phyloP scores from a whole-genome alignment of 2,888 invertebrate genomes.

The Latheticus oryzae region DNA sequence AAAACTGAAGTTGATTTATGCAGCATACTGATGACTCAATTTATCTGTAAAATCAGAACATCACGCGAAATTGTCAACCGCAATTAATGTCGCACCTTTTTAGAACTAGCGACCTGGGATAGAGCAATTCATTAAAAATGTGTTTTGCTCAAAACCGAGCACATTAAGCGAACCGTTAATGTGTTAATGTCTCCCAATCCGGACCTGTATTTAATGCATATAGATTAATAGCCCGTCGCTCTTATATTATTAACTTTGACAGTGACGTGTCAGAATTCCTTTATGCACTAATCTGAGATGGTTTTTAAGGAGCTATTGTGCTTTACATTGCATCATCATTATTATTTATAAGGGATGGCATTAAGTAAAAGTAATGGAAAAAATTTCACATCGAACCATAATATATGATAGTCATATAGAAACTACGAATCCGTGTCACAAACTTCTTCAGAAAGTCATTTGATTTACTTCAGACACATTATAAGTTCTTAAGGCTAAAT shows the following conservation, averaged over 20 bases:
- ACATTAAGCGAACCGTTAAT: constrained; percentile 17
- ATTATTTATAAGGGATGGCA: constrained; percentile 25
- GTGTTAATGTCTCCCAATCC: constrained; percentile 19
- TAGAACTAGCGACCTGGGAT: constrained; percentile 9
- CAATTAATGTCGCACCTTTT: constrained; percentile 18
- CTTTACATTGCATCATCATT: constrained; percentile 20
- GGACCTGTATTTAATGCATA: constrained; percentile 21
- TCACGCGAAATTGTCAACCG: constrained; percentile 6
- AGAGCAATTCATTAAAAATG: constrained; percentile 22
- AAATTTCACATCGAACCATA: constrained; percentile 10
- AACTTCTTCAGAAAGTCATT: constrained; percentile 22
- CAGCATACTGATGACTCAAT: not conserved
- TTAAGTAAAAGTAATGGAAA: constrained; percentile 27
- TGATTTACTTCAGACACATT: constrained; percentile 34
- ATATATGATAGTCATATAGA: constrained; percentile 14
- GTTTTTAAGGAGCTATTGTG: constrained; percentile 31
- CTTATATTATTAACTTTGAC: constrained; percentile 31
- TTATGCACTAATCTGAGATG: constrained; percentile 23
- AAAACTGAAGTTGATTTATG: too few species aligned
- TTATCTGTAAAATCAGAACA: too few species aligned
- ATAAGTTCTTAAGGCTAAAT: constrained; percentile 33
- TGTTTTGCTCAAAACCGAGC: not conserved
- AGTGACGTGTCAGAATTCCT: constrained; percentile 20
- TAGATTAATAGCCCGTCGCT: constrained; percentile 25
- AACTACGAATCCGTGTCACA: constrained; percentile 12